phyloP scores from a whole-genome alignment of 2,888 invertebrate species.

The Mythimna ferrago region DNA sequence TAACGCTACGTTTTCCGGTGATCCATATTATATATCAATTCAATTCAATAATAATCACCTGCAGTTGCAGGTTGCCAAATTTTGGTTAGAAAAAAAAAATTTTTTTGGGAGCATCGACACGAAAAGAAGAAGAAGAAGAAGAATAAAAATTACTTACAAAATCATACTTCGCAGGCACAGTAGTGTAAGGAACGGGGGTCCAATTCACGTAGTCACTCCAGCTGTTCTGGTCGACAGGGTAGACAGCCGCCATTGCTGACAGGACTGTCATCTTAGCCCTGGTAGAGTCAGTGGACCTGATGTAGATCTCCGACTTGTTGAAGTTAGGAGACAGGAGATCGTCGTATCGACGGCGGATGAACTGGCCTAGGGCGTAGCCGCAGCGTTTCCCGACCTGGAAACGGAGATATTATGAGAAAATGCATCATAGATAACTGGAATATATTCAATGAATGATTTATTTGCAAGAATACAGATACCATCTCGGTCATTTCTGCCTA shows the following conservation, averaged over 20 bases:
- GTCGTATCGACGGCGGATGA: conserved; percentile 65
- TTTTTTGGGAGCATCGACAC: no score
- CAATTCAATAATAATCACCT: no score
- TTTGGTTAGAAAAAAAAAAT: no score
- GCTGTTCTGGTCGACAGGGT: conserved; percentile 58
- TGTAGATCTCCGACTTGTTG: conserved; percentile 76
- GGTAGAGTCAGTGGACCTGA: conserved; percentile 76
- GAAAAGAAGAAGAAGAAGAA: no score
- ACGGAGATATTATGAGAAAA: not conserved
- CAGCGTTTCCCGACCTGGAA: conserved; percentile 31
- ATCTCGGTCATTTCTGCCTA: no score
- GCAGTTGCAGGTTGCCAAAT: no score
- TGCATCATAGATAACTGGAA: not conserved
- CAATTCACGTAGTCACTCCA: conserved; percentile 72
- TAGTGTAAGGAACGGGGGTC: conserved; percentile 75
- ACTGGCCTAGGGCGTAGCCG: conserved; percentile 37
- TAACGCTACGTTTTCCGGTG: no score
- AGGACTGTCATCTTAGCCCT: conserved; percentile 77
- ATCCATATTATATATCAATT: no score
- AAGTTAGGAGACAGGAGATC: conserved; percentile 68
- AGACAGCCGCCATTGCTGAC: conserved; percentile 72
- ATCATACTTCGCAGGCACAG: conserved; percentile 71
- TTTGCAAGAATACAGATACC: no score
- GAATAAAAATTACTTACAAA: conserved; percentile 66
- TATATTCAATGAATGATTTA: no score